Base-by-base conservation (phyloP, 2,888 invertebrate genomes). In the Marronus borbonicus region DNA sequence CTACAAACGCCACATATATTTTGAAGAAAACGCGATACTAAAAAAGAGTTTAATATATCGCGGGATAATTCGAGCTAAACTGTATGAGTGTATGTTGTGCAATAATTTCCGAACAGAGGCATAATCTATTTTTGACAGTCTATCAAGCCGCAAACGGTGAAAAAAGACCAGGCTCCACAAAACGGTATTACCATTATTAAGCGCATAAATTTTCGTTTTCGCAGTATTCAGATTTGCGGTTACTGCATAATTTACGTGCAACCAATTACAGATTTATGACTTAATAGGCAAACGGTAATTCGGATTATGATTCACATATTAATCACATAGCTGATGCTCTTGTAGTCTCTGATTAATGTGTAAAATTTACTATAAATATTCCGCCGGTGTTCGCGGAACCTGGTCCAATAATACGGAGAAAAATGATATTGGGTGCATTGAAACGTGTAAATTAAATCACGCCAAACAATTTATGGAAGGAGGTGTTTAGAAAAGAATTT, bases 211-310 rank as follows among this genome's bases (percentile, higher is more conserved):
- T 58, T n/a, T 31, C 36, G 50, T 64, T 77, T 77, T 70, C 72
- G 44, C 62, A 70, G 70, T 72, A 62, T 77, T 70, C 64, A 70
- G 49, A 70, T 62, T 49, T 62, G 70, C 70, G 70, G 60, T 62
- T 60, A 24, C 58, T 17, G 62, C 20, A 31, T 62, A 77, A 77
- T 72, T 77, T 72, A 77, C 62, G 49, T 55, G 20, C 49, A 44
- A n/a, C 77, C 72, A 70, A 77, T 77, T 72, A 64, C 58, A 70
- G 77, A 77, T 77, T 77, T 77, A 77, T 77, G 77, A 77, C 64
- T 70, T 77, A 77, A 70, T 72, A 72, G 77, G 70, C 62, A 50
- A 69, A 77, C 77, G 60, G 77, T 77, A 77, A 70, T 72, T 62
- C 52, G 52, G 17, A 77, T 72, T 77, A 70, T 72, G 44, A 64